Evolutionary conservation across 2,888 invertebrate genomes (phyloP).

Genomic region (Mythimna albipuncta): DNA sequence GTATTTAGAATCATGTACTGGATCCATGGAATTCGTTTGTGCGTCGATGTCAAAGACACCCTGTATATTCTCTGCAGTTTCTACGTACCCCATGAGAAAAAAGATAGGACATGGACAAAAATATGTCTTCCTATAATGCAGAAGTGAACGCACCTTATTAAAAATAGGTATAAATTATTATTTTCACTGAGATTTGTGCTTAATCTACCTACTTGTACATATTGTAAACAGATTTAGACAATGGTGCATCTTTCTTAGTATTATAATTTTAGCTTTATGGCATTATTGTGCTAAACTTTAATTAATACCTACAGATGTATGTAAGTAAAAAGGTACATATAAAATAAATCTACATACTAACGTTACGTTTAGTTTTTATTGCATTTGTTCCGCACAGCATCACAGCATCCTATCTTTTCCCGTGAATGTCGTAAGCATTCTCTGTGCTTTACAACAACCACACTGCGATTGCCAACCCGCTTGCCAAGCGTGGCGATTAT

Average conservation of each 20-base stretch:
- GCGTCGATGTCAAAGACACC: no score
- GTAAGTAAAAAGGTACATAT: conserved; percentile 37
- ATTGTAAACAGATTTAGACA: conserved; percentile 11
- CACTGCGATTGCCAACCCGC: no score
- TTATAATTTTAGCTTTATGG: conserved; percentile 42
- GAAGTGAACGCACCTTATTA: not conserved
- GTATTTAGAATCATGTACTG: no score
- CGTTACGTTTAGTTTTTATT: not conserved
- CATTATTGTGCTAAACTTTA: conserved; percentile 48
- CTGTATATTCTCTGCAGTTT: no score
- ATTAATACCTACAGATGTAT: conserved; percentile 34
- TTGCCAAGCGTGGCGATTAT: no score
- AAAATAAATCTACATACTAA: conserved; percentile 13
- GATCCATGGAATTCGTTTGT: no score
- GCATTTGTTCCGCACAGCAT: not conserved
- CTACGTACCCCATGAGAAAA: no score
- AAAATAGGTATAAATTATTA: not conserved
- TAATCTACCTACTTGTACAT: not conserved
- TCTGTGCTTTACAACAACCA: no score
- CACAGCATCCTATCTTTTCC: no score
- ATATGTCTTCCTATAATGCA: not conserved
- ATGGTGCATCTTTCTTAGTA: conserved; percentile 35
- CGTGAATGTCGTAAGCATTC: no score
- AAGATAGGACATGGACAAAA: no score
- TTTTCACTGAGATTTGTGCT: conserved; percentile 13